Evolutionary conservation across 2,888 invertebrate species (phyloP).

Genomic region (Drosophila tripunctata): DNA sequence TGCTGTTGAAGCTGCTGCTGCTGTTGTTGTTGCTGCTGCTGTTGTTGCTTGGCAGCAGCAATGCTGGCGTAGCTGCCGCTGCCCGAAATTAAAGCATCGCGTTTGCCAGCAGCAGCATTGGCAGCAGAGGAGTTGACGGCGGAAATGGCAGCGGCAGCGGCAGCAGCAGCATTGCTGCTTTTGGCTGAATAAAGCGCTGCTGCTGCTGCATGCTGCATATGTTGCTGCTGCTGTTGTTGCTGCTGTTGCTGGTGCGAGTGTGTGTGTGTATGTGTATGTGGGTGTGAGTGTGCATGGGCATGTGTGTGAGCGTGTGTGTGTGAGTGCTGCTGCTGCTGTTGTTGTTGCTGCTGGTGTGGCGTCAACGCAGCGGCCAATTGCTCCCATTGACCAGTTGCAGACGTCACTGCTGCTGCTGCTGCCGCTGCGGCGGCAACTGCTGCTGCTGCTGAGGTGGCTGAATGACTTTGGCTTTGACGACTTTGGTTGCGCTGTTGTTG

Average conservation of each 20-base stretch:
- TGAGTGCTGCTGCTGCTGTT: conserved; percentile 33
- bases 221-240: conserved; percentile 43
- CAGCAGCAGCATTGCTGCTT: conserved; percentile 43
- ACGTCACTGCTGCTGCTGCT: conserved; percentile 61
- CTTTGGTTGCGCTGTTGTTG: conserved; percentile 81
- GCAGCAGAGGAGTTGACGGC: conserved; percentile 31
- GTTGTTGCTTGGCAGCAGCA: conserved; percentile 28
- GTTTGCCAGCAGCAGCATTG: conserved; percentile 78
- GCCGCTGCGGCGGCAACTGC: conserved; percentile 52
- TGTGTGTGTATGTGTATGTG: conserved; percentile 30
- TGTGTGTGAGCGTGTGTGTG: conserved; percentile 24
- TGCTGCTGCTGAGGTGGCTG: conserved; percentile 53
- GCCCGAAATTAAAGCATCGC: conserved; percentile 84
- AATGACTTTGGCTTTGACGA: conserved; percentile 75
- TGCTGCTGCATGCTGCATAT: conserved; percentile 50
- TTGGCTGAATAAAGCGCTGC: conserved; percentile 70
- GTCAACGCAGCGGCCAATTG: conserved; percentile 82
- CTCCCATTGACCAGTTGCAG: conserved; percentile 81
- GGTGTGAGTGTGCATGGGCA: too few species aligned
- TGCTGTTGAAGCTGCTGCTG: conserved; percentile 64
- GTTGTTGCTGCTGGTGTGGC: conserved; percentile 63
- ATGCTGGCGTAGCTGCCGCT: conserved; percentile 72
- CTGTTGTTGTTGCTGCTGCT: conserved; percentile 70
- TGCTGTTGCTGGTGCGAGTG: conserved; percentile 42
- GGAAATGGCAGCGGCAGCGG: conserved; percentile 18